Conservation (phyloP, 2,888 invertebrate species). For the Uropetala carovei region DNA sequence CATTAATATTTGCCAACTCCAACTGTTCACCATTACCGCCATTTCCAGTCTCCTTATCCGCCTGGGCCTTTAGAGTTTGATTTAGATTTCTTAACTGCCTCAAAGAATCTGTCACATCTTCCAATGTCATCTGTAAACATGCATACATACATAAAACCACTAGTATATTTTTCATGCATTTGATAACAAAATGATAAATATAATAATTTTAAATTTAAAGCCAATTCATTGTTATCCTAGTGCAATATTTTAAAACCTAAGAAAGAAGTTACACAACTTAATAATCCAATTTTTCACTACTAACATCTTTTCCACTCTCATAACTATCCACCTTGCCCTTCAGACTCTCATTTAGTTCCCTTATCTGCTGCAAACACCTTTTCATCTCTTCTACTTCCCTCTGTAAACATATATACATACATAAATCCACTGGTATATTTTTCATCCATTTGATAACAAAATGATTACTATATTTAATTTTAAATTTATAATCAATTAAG, state of each 20-base stretch:
- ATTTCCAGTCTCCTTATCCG: slow-evolving; percentile 17
- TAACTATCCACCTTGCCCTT: background rate
- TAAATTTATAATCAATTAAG: too few species aligned
- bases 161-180: background rate
- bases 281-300: background rate
- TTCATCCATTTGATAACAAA: too few species aligned
- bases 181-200: background rate
- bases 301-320: background rate
- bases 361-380: too few species aligned
- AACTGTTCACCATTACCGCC: background rate
- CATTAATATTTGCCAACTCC: background rate
- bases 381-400: too few species aligned
- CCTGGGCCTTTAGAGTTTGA: slow-evolving; percentile 84
- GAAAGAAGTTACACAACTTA: too few species aligned
- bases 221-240: background rate
- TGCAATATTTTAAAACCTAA: background rate
- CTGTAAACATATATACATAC: too few species aligned
- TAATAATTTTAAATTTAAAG: background rate
- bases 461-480: too few species aligned
- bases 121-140: slow-evolving; percentile 76
- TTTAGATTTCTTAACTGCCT: slow-evolving; percentile 91
- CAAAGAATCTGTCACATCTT: slow-evolving; percentile 84
- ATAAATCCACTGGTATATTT: too few species aligned
- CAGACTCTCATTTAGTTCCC: too few species aligned
- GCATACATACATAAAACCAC: slow-evolving; percentile 66